Base-by-base conservation (phyloP, 2,888 invertebrate genomes). In the Troglohyphantes excavatus region DNA sequence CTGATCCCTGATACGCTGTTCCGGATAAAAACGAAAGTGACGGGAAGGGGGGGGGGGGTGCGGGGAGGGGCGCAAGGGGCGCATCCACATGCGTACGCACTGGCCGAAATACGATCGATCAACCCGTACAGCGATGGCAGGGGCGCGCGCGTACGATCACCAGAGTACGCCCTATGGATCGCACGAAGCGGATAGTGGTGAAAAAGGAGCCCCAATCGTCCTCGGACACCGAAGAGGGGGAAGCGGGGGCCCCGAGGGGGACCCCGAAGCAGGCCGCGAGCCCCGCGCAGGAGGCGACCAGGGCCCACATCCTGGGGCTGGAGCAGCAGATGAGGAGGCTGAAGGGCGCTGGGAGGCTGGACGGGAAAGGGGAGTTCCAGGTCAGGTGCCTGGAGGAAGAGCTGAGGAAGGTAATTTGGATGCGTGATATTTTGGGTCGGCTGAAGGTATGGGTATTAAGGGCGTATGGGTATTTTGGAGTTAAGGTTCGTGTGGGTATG, bases 201-300 rank as follows among this genome's bases (percentile, higher is more conserved):
- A 79, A 79, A 11, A 33, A 46, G 72, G 78, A 85, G 65, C 85
- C 85, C 26, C 59, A 26, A n/a, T 39, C 39, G 0, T n/a, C n/a
- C n/a, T 53, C 53, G 17, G 75, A 75, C n/a, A n/a, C 13, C 2
- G 75, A 75, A 19, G 75, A 82, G 11, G 67, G 46, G 19, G 53
- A 21, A 26, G 17, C 59, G 39, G 39, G 72, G 27, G 78, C 82
- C 73, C 29, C 88, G 59, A 27, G 39, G 0, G 17, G 27, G 21
- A n/a, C n/a, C n/a, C 68, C 78, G 11, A 90, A 90, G n/a, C 89
- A 90, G 53, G 83, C 83, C 2, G 78, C 89, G 17, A 78, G 78
- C 59, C 89, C 89, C 19, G 89, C 89, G 6, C 89, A 90, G 23
- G 89, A 90, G 72, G 89, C 89, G 0, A 90, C 89, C n/a, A 23